Percentiles rank a stretch among this genome's conserved stretches.
Evolutionary conservation across 2,888 invertebrate genomes (phyloP).

Genomic region (Sicus ferrugineus): DNA sequence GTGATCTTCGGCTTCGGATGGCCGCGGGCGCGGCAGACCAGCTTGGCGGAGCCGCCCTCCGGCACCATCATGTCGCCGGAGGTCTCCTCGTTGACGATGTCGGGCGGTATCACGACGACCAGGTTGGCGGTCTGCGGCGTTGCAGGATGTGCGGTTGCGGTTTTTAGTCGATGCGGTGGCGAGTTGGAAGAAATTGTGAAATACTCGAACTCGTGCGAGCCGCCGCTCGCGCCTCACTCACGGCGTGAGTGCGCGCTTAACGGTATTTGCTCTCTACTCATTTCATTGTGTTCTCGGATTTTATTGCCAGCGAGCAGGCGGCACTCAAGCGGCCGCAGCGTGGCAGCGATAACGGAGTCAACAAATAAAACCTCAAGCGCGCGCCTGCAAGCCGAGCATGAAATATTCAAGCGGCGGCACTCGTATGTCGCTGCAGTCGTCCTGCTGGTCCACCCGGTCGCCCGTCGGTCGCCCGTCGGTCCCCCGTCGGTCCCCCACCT

Average conservation of each 20-base stretch:
- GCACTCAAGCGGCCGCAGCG: background rate
- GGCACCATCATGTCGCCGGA: constrained; percentile 94
- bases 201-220: no score
- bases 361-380: constrained; percentile 2
- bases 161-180: background rate
- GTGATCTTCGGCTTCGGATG: constrained; percentile 84
- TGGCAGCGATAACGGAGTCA: background rate
- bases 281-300: constrained; percentile 24
- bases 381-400: constrained; percentile 32
- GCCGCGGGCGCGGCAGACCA: constrained; percentile 85
- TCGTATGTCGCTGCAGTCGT: constrained; percentile 39
- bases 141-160: background rate
- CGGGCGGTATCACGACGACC: constrained; percentile 91
- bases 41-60: constrained; percentile 88
- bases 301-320: constrained; percentile 11
- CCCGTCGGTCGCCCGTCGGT: no score
- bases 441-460: background rate
- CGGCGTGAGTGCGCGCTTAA: background rate
- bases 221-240: background rate
- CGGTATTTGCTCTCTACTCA: constrained; percentile 21
- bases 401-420: constrained; percentile 43
- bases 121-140: constrained; percentile 78
- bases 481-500: background rate
- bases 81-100: constrained; percentile 88
- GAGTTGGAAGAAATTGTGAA: background rate